phyloP scores from a whole-genome alignment of 2,113 vertebrate species.

The Falco punctatus region DNA sequence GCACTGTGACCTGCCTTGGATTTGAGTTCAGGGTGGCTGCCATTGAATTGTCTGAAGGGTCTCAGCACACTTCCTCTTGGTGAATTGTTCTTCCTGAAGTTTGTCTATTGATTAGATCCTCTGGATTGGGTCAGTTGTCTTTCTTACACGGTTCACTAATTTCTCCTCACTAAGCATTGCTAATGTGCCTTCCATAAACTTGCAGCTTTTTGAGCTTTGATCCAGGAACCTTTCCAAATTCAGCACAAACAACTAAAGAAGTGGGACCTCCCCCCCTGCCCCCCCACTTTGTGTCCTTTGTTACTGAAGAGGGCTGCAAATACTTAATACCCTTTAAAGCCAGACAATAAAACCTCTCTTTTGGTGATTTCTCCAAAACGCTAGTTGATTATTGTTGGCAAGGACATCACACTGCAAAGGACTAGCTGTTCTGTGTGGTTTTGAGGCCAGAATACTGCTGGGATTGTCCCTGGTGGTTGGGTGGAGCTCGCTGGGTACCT shows the following conservation, averaged over 20 bases:
- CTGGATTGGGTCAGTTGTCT: background rate
- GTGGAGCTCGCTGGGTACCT: background rate
- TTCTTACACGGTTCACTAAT: background rate
- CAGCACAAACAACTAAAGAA: slow-evolving; percentile 18
- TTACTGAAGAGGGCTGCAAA: slow-evolving; percentile 25
- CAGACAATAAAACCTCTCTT: background rate
- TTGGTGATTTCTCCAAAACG: slow-evolving; percentile 40
- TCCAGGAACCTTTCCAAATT: slow-evolving; percentile 45
- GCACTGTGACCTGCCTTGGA: background rate
- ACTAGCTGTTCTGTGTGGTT: slow-evolving; percentile 35
- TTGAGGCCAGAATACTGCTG: slow-evolving; percentile 17
- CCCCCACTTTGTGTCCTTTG: background rate
- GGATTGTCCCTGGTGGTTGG: background rate
- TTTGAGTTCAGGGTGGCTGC: background rate
- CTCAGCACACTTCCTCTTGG: background rate
- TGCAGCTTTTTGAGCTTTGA: slow-evolving; percentile 31
- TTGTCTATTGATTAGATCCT: background rate
- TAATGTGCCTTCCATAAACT: slow-evolving; percentile 21
- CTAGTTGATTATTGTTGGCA: slow-evolving; percentile 54
- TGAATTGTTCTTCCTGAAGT: slow-evolving; percentile 25
- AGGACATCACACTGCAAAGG: slow-evolving; percentile 26
- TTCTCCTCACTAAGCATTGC: slow-evolving; percentile 8
- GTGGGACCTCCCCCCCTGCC: accelerated
- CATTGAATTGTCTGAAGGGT: slow-evolving; percentile 24
- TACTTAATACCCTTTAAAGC: slow-evolving; percentile 38